Conservation (phyloP, 2,888 invertebrate species). For the Melanchra persicariae region DNA sequence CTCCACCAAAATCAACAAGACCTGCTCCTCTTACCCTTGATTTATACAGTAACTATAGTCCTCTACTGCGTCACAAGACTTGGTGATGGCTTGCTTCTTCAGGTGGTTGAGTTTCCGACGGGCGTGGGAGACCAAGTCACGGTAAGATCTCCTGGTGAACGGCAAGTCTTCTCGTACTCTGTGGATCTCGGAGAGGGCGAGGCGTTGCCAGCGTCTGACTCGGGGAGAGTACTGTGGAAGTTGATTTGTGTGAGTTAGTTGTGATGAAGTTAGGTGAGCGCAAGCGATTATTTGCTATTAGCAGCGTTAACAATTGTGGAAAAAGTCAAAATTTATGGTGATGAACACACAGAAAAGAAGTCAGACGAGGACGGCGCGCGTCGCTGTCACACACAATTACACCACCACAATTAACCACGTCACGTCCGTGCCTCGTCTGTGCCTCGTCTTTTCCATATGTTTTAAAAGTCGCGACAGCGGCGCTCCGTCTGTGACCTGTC, state of each 20-base stretch:
- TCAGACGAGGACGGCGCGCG: too few relatives aligned
- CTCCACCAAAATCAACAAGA: slow-evolving; percentile 23
- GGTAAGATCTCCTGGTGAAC: slow-evolving; percentile 79
- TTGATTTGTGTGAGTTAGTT: slow-evolving; percentile 2
- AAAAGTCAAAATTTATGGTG: too few relatives aligned
- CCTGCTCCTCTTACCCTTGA: slow-evolving; percentile 16
- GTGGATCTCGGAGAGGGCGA: slow-evolving; percentile 80
- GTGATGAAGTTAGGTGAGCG: not conserved
- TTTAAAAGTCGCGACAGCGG: too few relatives aligned
- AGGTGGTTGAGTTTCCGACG: slow-evolving; percentile 78
- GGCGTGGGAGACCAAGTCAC: slow-evolving; percentile 81
- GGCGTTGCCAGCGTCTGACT: slow-evolving; percentile 82
- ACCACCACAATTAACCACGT: too few relatives aligned
- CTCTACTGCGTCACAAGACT: slow-evolving; percentile 67
- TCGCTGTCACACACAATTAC: too few relatives aligned
- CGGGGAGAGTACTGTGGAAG: slow-evolving; percentile 75
- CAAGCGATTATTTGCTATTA: not conserved
- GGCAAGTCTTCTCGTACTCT: slow-evolving; percentile 82
- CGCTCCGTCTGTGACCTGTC: too few relatives aligned
- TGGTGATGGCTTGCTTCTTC: slow-evolving; percentile 71
- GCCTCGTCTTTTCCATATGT: too few relatives aligned
- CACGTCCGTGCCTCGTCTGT: too few relatives aligned
- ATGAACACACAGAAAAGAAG: too few relatives aligned
- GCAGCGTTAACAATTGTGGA: not conserved
- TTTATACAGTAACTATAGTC: slow-evolving; percentile 72